Evolutionary conservation across 1,140 invertebrate species (phyloP).

Genomic region (Neodiprion pinetum): DNA sequence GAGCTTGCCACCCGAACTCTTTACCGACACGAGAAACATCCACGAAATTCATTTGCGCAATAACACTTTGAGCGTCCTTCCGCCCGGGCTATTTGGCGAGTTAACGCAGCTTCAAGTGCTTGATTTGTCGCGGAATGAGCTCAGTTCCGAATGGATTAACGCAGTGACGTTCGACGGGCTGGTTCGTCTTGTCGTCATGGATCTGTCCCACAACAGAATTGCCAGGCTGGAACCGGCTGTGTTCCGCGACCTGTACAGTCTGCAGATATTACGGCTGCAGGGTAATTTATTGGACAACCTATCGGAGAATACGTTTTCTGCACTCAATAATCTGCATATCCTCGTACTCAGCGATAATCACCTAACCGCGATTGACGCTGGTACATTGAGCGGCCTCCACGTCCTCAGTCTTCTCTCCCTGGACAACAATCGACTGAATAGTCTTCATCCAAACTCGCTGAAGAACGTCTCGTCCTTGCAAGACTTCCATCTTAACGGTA

Average conservation of each 20-base stretch:
- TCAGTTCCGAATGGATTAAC: constrained; percentile 88
- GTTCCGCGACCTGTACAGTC: constrained; percentile 80
- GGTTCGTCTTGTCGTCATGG: constrained; percentile 79
- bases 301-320: constrained; percentile 82
- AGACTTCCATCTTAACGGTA: constrained; percentile 89
- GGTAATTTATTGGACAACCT: constrained; percentile 84
- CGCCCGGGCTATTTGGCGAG: constrained; percentile 84
- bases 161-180: constrained; percentile 85
- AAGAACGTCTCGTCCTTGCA: constrained; percentile 84
- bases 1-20: constrained; percentile 83
- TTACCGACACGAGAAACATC: constrained; percentile 79
- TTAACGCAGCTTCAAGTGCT: constrained; percentile 81
- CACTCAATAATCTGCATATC: constrained; percentile 82
- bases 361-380: constrained; percentile 77
- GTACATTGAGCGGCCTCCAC: constrained; percentile 79
- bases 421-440: constrained; percentile 83
- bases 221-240: constrained; percentile 79
- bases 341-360: constrained; percentile 87
- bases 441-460: constrained; percentile 80
- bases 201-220: constrained; percentile 83
- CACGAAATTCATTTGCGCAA: constrained; percentile 85
- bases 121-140: constrained; percentile 85
- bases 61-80: constrained; percentile 86
- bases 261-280: constrained; percentile 83
- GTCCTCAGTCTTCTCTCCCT: constrained; percentile 80